These are phyloP conservation scores for Amphipoea lucens DNA, from an alignment of 2,888 invertebrate species.

Conservation along the genomic window DNA sequence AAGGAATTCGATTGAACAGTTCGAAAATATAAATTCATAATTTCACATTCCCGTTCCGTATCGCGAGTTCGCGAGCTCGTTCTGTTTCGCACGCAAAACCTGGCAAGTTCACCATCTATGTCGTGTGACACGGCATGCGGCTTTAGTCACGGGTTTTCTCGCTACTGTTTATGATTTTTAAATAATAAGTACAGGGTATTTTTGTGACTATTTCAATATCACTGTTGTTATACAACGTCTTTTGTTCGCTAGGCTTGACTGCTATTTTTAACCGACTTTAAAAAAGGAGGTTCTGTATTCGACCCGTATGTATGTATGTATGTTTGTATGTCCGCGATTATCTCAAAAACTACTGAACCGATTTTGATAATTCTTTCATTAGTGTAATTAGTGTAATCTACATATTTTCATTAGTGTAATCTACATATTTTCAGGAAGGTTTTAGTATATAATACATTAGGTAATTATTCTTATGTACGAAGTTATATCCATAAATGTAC, in stretches of 20 bases:
- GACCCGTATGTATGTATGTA: no score
- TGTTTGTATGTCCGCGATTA: no score
- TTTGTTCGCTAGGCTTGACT: not conserved
- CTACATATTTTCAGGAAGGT: no score
- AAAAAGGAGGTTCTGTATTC: no score
- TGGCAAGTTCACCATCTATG: conserved; percentile 71
- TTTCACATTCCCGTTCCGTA: conserved; percentile 68
- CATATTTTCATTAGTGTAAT: no score
- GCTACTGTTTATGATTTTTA: conserved; percentile 24
- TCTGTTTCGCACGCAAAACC: conserved; percentile 60
- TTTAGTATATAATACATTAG: no score
- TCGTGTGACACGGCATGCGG: conserved; percentile 47
- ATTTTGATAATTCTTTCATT: no score
- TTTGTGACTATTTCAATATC: conserved; percentile 23
- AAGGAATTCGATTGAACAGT: conserved; percentile 60
- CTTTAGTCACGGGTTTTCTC: conserved; percentile 37
- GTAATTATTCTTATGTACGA: no score
- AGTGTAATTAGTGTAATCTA: no score
- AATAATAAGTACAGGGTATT: conserved; percentile 10
- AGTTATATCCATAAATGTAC: no score
- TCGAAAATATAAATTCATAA: conserved; percentile 66
- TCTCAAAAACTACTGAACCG: no score
- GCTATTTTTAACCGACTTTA: no score
- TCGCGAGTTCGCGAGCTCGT: conserved; percentile 38
- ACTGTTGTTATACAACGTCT: conserved; percentile 5